Evolutionary conservation across 2,797 vertebrate genomes (phyloP).

Genomic region (Phrynocephalus guinanensis): DNA sequence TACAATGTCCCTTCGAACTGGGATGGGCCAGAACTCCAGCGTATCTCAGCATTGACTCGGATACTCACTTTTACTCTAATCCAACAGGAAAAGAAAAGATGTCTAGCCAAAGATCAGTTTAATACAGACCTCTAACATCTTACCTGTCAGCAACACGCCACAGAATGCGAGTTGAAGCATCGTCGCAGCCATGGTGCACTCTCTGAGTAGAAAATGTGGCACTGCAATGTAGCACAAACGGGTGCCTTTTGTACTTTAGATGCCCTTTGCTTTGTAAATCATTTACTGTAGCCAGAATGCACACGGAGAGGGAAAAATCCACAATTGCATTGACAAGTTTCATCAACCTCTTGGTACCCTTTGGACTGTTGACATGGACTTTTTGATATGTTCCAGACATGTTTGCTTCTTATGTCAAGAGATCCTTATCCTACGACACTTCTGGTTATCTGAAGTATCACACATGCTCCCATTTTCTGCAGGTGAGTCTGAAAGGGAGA

Average conservation of each 20-base stretch:
- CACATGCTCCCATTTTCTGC: background rate
- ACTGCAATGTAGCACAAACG: constrained; percentile 17
- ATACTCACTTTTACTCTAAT: background rate
- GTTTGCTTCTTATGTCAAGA: background rate
- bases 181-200: constrained; percentile 65
- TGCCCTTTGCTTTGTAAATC: constrained; percentile 60
- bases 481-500: background rate
- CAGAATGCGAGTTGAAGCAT: constrained; percentile 64
- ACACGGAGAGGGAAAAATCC: constrained; percentile 66
- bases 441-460: background rate
- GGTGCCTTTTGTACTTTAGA: constrained; percentile 45
- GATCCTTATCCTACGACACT: background rate
- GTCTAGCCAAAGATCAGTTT: background rate
- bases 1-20: background rate
- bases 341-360: constrained; percentile 64
- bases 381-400: constrained; percentile 1
- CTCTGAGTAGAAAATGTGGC: constrained; percentile 36
- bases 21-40: background rate
- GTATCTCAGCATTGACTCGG: background rate
- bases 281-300: constrained; percentile 52
- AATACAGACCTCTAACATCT: constrained; percentile 47
- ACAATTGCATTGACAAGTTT: constrained; percentile 53
- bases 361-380: constrained; percentile 71
- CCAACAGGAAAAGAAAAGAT: background rate
- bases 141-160: constrained; percentile 76